Conservation (phyloP, 2,797 vertebrate species). For the Lutjanus campechanus region DNA sequence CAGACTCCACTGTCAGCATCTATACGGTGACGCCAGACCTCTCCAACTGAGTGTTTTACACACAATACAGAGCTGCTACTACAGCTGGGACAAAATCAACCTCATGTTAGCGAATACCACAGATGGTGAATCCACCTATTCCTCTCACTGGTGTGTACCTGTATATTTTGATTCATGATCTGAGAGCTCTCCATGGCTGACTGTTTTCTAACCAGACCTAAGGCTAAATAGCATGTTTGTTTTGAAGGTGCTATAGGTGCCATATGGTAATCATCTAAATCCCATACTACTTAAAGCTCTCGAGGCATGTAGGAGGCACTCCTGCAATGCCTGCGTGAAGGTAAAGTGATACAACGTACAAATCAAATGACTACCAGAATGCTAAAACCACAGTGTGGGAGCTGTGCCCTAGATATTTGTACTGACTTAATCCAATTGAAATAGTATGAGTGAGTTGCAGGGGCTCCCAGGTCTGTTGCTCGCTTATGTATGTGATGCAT, state of each 20-base stretch:
- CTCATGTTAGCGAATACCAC: slow-evolving; percentile 40
- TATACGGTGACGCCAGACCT: slow-evolving; percentile 59
- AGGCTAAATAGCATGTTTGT: slow-evolving; percentile 47
- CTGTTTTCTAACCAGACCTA: slow-evolving; percentile 47
- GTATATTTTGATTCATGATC: slow-evolving; percentile 61
- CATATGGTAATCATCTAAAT: slow-evolving; percentile 65
- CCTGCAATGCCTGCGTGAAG: slow-evolving; percentile 57
- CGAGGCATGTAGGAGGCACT: slow-evolving; percentile 60
- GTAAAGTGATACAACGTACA: slow-evolving; percentile 76
- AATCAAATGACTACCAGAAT: slow-evolving; percentile 78
- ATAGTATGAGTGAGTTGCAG: slow-evolving; percentile 80
- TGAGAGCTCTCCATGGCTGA: slow-evolving; percentile 26
- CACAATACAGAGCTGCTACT: slow-evolving; percentile 46
- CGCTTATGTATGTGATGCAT: slow-evolving; percentile 82
- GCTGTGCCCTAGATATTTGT: slow-evolving; percentile 77
- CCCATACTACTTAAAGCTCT: slow-evolving; percentile 55
- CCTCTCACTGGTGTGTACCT: slow-evolving; percentile 49
- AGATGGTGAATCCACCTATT: slow-evolving; percentile 56
- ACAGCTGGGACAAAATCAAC: slow-evolving; percentile 52
- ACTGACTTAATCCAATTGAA: slow-evolving; percentile 81
- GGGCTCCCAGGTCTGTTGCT: slow-evolving; percentile 77
- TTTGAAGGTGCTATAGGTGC: slow-evolving; percentile 64
- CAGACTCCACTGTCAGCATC: slow-evolving; percentile 86
- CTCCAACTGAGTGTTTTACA: slow-evolving; percentile 44
- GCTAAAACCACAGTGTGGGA: slow-evolving; percentile 77